Evolutionary conservation across 2,888 invertebrate genomes (phyloP).

Genomic region (Embidobia sp.): DNA sequence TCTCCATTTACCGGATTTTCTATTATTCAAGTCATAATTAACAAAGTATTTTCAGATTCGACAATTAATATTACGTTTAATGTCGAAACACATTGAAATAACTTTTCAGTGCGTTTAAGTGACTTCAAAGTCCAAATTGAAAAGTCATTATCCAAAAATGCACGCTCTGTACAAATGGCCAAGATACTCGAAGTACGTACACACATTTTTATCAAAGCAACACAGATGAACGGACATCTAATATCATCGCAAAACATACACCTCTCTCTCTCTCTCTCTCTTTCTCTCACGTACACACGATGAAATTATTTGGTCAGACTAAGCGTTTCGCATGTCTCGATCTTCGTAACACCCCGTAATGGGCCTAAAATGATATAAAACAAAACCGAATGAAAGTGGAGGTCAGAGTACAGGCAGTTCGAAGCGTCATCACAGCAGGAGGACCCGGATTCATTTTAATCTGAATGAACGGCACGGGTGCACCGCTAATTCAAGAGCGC

Average conservation of each 20-base stretch:
- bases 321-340: slow-evolving; percentile 8
- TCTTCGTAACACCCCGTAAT: slow-evolving; percentile 14
- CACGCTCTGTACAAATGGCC: too few relatives aligned
- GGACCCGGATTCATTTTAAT: slow-evolving; percentile 65
- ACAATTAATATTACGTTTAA: too few relatives aligned
- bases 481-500: slow-evolving; percentile 64
- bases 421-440: slow-evolving; percentile 64
- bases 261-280: slow-evolving; percentile 15
- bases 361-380: slow-evolving; percentile 35
- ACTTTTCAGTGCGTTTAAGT: too few relatives aligned
- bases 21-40: too few relatives aligned
- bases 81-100: too few relatives aligned
- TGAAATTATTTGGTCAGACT: slow-evolving; percentile 46
- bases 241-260: slow-evolving; percentile 3
- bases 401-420: slow-evolving; percentile 43
- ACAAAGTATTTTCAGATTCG: too few relatives aligned
- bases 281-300: neutral
- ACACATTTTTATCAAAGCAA: neutral
- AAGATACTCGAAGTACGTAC: too few relatives aligned
- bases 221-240: neutral
- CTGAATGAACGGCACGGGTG: slow-evolving; percentile 65
- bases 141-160: too few relatives aligned
- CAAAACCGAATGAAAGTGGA: slow-evolving; percentile 35
- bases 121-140: too few relatives aligned
- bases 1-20: too few relatives aligned